A percentile compares a stretch with the other conserved stretches of the same genome.
phyloP scores from a whole-genome alignment of 2,113 vertebrate genomes.

The Elgaria multicarinata region DNA sequence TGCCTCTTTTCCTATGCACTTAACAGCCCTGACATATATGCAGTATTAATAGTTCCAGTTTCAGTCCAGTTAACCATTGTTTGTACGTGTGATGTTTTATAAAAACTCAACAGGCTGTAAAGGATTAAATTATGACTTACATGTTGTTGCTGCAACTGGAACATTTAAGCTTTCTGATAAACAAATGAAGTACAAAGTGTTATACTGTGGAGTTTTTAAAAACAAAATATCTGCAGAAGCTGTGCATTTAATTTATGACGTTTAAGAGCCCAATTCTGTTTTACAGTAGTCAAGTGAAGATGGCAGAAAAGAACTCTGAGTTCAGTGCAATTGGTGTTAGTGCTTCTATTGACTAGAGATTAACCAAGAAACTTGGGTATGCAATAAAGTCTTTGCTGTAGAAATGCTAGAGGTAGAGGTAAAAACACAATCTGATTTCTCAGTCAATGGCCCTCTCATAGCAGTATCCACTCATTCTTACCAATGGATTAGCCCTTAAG shows the following conservation, averaged over 20 bases:
- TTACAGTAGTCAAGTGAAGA: slow-evolving; percentile 37
- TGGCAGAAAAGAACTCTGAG: background rate
- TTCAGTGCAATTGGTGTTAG: background rate
- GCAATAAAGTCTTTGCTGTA: background rate
- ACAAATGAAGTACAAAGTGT: slow-evolving; percentile 27
- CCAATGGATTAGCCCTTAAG: background rate
- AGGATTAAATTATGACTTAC: slow-evolving; percentile 69
- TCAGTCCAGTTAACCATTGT: slow-evolving; percentile 22
- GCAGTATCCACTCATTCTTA: background rate
- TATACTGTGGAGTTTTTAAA: slow-evolving; percentile 28
- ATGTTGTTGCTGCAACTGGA: slow-evolving; percentile 69
- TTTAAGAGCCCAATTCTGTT: slow-evolving; percentile 27
- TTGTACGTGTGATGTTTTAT: slow-evolving; percentile 72
- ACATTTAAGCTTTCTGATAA: slow-evolving; percentile 70
- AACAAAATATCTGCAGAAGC: slow-evolving; percentile 40
- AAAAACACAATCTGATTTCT: background rate
- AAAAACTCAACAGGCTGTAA: slow-evolving; percentile 58
- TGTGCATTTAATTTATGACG: slow-evolving; percentile 13
- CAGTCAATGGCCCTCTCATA: background rate
- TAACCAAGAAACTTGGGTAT: background rate
- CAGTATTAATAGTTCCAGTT: slow-evolving; percentile 59
- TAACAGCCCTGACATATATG: slow-evolving; percentile 1
- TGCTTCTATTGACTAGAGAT: background rate
- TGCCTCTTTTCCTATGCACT: background rate
- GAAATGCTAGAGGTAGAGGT: background rate